Percentiles rank a stretch among this genome's conserved stretches.
phyloP scores from a whole-genome alignment of 2,797 vertebrate species.

The Lateolabrax maculatus region DNA sequence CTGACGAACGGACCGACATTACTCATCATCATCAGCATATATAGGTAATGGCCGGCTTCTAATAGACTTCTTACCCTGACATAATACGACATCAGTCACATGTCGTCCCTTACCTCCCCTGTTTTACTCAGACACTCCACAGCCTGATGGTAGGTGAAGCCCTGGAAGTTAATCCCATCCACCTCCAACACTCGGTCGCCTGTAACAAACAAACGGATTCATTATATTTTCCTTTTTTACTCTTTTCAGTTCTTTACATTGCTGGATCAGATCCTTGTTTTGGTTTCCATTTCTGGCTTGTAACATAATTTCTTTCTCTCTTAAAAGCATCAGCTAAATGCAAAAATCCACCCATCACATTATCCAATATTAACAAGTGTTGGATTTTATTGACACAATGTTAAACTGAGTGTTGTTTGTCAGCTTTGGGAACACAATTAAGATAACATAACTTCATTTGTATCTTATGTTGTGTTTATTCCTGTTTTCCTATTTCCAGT shows the following conservation, averaged over 20 bases:
- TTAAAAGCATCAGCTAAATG: background rate
- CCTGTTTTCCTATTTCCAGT: background rate
- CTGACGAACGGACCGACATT: background rate
- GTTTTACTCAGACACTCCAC: constrained; percentile 89
- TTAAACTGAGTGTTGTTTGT: constrained; percentile 21
- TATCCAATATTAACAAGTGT: background rate
- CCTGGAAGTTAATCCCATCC: constrained; percentile 85
- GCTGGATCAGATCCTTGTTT: background rate
- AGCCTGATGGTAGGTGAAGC: constrained; percentile 89
- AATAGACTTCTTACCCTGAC: background rate
- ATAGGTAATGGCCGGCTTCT: background rate
- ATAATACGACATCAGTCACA: background rate
- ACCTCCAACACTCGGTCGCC: constrained; percentile 90
- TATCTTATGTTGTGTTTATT: background rate
- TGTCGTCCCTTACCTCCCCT: constrained; percentile 82
- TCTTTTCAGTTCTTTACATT: background rate
- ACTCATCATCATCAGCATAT: background rate
- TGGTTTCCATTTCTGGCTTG: background rate
- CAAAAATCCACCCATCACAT: background rate
- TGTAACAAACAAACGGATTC: constrained; percentile 46
- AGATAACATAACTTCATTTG: background rate
- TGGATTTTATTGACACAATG: constrained; percentile 2
- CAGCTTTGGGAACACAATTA: background rate
- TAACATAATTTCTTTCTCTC: too few relatives aligned
- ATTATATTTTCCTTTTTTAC: too few relatives aligned